phyloP scores from a whole-genome alignment of 2,113 vertebrate species.

The Nycticorax nycticorax region DNA sequence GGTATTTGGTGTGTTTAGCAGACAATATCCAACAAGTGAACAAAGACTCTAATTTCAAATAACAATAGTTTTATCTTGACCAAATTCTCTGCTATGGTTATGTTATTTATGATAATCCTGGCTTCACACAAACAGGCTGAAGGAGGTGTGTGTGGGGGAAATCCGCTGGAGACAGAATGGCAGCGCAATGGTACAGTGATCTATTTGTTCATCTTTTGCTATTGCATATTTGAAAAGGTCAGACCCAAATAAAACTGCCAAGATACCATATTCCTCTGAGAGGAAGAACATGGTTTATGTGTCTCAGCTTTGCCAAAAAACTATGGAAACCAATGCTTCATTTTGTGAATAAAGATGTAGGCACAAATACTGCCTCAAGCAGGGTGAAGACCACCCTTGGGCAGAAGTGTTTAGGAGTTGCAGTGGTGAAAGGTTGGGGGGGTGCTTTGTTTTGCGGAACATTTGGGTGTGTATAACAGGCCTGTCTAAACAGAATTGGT shows the following conservation, averaged over 20 bases:
- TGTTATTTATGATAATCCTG: neutral
- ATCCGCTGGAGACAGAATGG: neutral
- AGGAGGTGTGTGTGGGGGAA: neutral
- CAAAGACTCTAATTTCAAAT: neutral
- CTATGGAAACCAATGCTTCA: slow-evolving; percentile 4
- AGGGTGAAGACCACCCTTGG: slow-evolving; percentile 42
- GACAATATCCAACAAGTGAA: neutral
- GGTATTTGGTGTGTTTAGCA: slow-evolving; percentile 4
- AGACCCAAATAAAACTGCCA: neutral
- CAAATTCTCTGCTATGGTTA: neutral
- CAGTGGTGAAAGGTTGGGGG: neutral
- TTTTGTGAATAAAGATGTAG: slow-evolving; percentile 15
- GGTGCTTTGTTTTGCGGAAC: slow-evolving; percentile 36
- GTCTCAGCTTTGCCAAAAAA: slow-evolving; percentile 7
- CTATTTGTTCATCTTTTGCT: slow-evolving; percentile 6
- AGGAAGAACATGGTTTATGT: neutral
- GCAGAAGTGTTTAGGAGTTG: slow-evolving; percentile 20
- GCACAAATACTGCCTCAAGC: neutral
- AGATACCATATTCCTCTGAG: neutral
- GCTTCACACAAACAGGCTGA: neutral
- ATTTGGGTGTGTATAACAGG: slow-evolving; percentile 34
- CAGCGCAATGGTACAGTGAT: neutral
- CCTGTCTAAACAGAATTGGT: slow-evolving; percentile 52
- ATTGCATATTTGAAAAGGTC: slow-evolving; percentile 12
- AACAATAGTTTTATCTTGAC: neutral